Percentiles rank a stretch among this genome's conserved stretches.
Evolutionary conservation across 2,797 vertebrate genomes (phyloP).

Genomic region (Morus bassanus): DNA sequence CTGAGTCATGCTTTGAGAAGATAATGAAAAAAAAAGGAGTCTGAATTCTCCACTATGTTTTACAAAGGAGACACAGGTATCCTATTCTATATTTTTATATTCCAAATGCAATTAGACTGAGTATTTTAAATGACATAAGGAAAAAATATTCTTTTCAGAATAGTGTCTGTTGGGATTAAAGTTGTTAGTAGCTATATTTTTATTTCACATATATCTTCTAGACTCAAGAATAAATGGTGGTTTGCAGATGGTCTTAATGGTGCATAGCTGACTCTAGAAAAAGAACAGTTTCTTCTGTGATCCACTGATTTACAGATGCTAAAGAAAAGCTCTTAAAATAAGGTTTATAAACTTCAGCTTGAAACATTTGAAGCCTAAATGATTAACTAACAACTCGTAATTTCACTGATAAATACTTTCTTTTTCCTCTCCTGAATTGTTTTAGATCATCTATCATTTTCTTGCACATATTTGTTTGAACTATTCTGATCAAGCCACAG

Average conservation of each 20-base stretch:
- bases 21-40: not conserved
- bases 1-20: not conserved
- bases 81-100: not conserved
- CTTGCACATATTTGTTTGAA: not conserved
- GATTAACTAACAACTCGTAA: not conserved
- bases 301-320: not conserved
- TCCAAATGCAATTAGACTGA: not conserved
- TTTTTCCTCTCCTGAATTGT: not conserved
- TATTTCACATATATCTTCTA: not conserved
- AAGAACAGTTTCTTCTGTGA: not conserved
- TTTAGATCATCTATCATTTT: not conserved
- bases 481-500: not conserved
- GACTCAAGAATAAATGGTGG: not conserved
- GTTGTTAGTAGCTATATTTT: not conserved
- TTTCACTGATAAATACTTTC: not conserved
- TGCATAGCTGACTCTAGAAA: not conserved
- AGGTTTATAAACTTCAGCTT: not conserved
- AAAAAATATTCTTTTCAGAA: not conserved
- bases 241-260: not conserved
- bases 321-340: not conserved
- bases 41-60: not conserved
- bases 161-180: not conserved
- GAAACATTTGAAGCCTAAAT: not conserved
- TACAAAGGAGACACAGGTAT: not conserved
- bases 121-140: not conserved